phyloP scores from a whole-genome alignment of 92 coral and sea anemone species.

The Paramuricea clavata region DNA sequence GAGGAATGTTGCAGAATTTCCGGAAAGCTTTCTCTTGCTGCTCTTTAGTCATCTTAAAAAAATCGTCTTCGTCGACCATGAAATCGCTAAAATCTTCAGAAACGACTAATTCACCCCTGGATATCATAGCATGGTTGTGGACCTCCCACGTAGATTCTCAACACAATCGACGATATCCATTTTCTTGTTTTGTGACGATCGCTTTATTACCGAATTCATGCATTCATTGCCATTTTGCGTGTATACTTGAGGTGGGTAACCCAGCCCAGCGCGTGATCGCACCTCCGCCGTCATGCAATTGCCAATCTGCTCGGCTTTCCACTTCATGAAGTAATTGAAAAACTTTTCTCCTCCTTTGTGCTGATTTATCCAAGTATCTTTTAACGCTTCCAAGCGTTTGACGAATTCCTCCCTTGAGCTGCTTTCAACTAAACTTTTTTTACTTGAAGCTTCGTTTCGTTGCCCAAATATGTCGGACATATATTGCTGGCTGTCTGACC shows the following conservation, averaged over 20 bases:
- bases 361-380: neutral
- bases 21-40: too few relatives aligned
- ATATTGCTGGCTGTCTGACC: neutral
- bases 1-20: too few relatives aligned
- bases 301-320: neutral
- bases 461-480: neutral
- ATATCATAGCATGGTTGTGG: too few relatives aligned
- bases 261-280: neutral
- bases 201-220: too few relatives aligned
- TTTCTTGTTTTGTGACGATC: too few relatives aligned
- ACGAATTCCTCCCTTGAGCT: neutral
- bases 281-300: neutral
- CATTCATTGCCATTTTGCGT: conserved; percentile 17
- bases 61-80: too few relatives aligned
- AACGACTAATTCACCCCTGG: too few relatives aligned
- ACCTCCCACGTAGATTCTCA: too few relatives aligned
- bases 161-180: too few relatives aligned
- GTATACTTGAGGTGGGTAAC: conserved; percentile 2
- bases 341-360: neutral
- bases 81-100: too few relatives aligned
- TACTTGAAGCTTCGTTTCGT: neutral
- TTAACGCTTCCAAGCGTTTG: neutral
- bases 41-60: too few relatives aligned
- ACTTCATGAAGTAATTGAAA: neutral
- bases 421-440: neutral